phyloP scores from a whole-genome alignment of 1,140 invertebrate genomes.

The Pseudomyrmex flavicornis region DNA sequence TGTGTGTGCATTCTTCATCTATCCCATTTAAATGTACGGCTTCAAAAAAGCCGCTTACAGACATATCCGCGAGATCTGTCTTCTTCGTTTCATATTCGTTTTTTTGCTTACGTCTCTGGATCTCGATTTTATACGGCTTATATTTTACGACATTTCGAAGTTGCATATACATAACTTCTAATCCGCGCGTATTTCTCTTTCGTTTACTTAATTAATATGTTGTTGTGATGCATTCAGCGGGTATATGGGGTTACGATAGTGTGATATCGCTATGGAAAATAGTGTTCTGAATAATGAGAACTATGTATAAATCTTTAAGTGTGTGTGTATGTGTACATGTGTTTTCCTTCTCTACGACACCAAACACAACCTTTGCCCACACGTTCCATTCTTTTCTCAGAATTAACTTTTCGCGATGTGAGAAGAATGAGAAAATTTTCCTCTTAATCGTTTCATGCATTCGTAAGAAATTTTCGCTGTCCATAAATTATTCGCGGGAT shows the following conservation, averaged over 20 bases:
- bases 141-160: neutral
- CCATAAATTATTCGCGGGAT: neutral
- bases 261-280: conserved; percentile 21
- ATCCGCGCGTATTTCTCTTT: neutral
- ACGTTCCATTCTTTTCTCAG: conserved; percentile 48
- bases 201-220: conserved; percentile 1
- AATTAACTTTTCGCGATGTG: neutral
- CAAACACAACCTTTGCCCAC: conserved; percentile 83
- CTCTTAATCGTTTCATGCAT: conserved; percentile 54
- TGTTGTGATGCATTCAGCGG: neutral
- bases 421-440: conserved; percentile 1
- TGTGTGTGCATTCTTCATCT: conserved; percentile 31
- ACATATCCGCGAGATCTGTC: neutral
- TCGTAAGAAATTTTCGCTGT: neutral
- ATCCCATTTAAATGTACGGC: conserved; percentile 24
- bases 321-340: no score
- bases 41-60: conserved; percentile 3
- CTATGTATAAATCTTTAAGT: conserved; percentile 59
- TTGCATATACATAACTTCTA: neutral
- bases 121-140: conserved; percentile 21
- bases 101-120: neutral
- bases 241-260: neutral
- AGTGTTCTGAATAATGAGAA: conserved; percentile 35
- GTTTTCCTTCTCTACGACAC: conserved; percentile 88
- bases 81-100: neutral